phyloP scores from a whole-genome alignment of 2,888 invertebrate genomes.

The Atherix ibis region DNA sequence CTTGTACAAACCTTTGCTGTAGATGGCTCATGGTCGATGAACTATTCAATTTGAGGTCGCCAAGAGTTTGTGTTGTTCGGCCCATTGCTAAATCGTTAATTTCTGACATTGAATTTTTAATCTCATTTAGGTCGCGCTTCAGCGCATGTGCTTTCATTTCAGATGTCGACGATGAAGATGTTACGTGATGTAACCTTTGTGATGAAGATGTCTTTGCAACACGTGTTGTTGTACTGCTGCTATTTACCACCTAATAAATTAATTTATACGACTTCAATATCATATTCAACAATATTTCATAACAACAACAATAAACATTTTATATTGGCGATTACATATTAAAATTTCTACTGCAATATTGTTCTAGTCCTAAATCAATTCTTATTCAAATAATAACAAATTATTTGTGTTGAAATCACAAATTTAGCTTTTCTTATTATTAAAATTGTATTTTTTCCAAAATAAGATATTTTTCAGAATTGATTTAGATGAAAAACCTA shows the following conservation, averaged over 20 bases:
- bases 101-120: constrained; percentile 69
- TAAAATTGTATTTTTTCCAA: no score
- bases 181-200: constrained; percentile 38
- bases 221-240: constrained; percentile 32
- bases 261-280: no score
- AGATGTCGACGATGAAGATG: constrained; percentile 36
- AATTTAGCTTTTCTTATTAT: no score
- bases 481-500: no score
- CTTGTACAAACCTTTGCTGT: constrained; percentile 11
- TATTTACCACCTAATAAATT: constrained; percentile 31
- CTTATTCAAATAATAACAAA: no score
- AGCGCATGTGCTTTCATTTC: constrained; percentile 71
- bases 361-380: no score
- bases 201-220: constrained; percentile 29
- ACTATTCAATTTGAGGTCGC: constrained; percentile 13
- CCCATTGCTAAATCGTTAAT: constrained; percentile 54
- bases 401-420: no score
- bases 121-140: constrained; percentile 53
- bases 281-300: no score
- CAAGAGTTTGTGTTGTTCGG: constrained; percentile 13
- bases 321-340: no score
- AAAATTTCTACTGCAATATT: no score
- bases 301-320: no score
- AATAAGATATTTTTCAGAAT: no score
- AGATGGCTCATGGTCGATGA: constrained; percentile 13